These are phyloP conservation scores for Papilio helenus DNA, from an alignment of 1,140 invertebrate genomes.

Conservation along the genomic window DNA sequence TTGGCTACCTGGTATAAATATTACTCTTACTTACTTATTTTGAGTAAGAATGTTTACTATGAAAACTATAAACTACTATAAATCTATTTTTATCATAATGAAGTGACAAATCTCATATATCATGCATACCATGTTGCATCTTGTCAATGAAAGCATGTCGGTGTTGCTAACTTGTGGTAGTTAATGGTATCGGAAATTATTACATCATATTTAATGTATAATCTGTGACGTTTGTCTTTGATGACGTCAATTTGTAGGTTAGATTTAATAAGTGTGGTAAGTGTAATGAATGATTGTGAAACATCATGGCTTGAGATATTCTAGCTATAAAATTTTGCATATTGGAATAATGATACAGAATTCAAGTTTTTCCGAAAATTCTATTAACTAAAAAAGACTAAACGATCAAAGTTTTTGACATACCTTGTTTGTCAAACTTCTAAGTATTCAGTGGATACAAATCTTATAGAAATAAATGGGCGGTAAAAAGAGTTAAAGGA, in stretches of 20 bases:
- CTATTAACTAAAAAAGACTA: no score
- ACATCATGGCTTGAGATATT: no score
- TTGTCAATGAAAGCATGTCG: constrained; percentile 20
- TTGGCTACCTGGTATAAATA: no score
- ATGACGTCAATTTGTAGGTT: neutral
- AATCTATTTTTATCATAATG: neutral
- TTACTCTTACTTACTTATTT: no score
- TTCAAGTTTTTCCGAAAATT: neutral
- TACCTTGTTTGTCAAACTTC: no score
- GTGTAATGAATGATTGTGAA: neutral
- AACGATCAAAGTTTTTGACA: no score
- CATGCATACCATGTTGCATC: constrained; percentile 8
- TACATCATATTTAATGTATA: neutral
- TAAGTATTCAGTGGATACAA: no score
- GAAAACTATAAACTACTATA: no score
- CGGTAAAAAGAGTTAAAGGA: no score
- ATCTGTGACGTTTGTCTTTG: neutral
- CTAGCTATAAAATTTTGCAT: neutral
- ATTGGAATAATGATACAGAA: neutral
- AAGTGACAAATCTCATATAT: neutral
- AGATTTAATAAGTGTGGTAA: neutral
- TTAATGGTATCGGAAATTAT: constrained; percentile 7
- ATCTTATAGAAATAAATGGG: no score
- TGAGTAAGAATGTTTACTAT: no score
- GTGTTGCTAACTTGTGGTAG: constrained; percentile 20